Percentiles rank a stretch among this genome's conserved stretches.
Evolutionary conservation across 2,113 vertebrate genomes (phyloP).

Genomic region (Phalacrocorax pelagicus): DNA sequence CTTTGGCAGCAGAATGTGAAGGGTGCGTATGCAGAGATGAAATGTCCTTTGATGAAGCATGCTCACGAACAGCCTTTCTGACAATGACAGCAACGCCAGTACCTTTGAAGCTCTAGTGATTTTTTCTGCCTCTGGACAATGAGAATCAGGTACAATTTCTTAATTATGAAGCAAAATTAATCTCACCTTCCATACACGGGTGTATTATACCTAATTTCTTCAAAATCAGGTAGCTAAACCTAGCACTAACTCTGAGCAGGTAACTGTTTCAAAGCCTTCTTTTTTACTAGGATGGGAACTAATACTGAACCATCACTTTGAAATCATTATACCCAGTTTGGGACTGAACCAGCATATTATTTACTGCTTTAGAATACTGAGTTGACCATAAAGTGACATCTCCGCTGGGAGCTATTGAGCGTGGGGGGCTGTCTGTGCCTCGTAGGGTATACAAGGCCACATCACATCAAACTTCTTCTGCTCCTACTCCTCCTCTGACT

Average conservation of each 20-base stretch:
- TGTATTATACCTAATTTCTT: conserved; percentile 9
- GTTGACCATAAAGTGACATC: neutral
- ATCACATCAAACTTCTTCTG: neutral
- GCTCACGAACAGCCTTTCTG: neutral
- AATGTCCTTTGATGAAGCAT: conserved; percentile 1
- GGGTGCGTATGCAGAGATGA: conserved; percentile 34
- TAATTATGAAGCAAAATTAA: neutral
- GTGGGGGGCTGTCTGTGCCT: neutral
- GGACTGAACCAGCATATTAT: neutral
- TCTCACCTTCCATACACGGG: neutral
- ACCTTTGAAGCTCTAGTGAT: conserved; percentile 8
- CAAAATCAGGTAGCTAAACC: neutral
- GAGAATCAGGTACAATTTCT: neutral
- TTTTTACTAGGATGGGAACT: neutral
- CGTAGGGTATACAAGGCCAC: neutral
- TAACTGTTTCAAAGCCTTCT: neutral
- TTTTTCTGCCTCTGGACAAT: conserved; percentile 27
- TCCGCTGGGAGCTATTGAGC: neutral
- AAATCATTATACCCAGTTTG: neutral
- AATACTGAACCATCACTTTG: neutral
- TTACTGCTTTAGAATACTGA: neutral
- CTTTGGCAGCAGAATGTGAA: conserved; percentile 44
- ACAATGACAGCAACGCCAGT: neutral
- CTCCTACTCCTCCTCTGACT: neutral
- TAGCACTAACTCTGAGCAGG: neutral